Evolutionary conservation across 2,888 invertebrate species (phyloP).

Genomic region (Plutella xylostella): DNA sequence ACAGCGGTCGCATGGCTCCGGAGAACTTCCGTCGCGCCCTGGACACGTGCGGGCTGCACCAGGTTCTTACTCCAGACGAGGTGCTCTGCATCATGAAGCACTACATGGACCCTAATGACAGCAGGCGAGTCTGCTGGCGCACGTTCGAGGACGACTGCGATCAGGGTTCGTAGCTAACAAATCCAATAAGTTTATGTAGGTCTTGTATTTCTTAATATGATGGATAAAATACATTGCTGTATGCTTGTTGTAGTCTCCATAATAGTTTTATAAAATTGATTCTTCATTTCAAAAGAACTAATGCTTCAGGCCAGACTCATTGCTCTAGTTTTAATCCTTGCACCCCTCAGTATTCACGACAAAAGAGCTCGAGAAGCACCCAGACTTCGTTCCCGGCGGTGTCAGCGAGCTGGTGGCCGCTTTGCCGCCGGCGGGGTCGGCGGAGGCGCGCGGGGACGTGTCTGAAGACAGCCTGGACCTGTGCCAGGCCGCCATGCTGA

Average conservation of each 20-base stretch:
- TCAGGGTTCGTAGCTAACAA: slow-evolving; percentile 72
- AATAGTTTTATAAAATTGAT: too few relatives aligned
- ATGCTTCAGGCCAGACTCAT: too few relatives aligned
- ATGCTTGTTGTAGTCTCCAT: too few relatives aligned
- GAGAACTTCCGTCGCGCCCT: slow-evolving; percentile 79
- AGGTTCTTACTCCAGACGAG: slow-evolving; percentile 72
- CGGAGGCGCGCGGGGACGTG: slow-evolving; percentile 28
- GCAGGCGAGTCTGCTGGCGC: slow-evolving; percentile 77
- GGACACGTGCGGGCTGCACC: slow-evolving; percentile 74
- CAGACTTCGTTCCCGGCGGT: slow-evolving; percentile 47
- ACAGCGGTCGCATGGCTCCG: slow-evolving; percentile 75
- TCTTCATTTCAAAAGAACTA: too few relatives aligned
- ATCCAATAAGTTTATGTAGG: too few relatives aligned
- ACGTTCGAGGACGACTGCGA: slow-evolving; percentile 84
- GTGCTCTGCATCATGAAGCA: slow-evolving; percentile 72
- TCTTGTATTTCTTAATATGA: too few relatives aligned
- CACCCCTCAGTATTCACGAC: slow-evolving; percentile 73
- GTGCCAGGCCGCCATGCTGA: slow-evolving; percentile 73
- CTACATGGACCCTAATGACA: slow-evolving; percentile 80
- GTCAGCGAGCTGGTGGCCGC: slow-evolving; percentile 49
- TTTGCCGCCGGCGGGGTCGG: slow-evolving; percentile 57
- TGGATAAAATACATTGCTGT: too few relatives aligned
- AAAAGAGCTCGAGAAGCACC: slow-evolving; percentile 77
- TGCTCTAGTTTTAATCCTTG: too few relatives aligned
- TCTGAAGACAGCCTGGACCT: slow-evolving; percentile 43